Conservation (phyloP, 1,140 invertebrate genomes). For the Halyomorpha halys region DNA sequence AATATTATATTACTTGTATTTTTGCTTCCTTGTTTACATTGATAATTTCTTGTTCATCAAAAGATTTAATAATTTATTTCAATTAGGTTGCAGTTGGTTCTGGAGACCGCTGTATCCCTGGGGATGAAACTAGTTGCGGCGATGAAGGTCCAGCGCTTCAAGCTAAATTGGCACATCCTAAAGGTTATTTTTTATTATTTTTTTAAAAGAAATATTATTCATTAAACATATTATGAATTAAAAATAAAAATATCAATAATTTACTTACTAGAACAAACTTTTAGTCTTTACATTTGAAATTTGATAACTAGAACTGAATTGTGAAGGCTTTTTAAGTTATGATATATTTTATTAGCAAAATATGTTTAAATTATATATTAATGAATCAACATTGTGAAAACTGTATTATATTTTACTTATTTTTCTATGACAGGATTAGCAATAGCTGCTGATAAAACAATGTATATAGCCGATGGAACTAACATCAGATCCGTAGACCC, state of each 20-base stretch:
- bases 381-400: neutral
- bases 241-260: too few species aligned
- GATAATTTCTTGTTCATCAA: too few species aligned
- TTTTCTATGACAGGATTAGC: slow-evolving; percentile 53
- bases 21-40: too few species aligned
- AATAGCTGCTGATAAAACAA: slow-evolving; percentile 78
- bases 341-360: too few species aligned
- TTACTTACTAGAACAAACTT: too few species aligned
- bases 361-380: neutral
- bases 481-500: slow-evolving; percentile 86
- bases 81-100: slow-evolving; percentile 73
- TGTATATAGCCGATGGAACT: slow-evolving; percentile 90
- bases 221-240: too few species aligned
- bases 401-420: neutral
- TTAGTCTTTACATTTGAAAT: too few species aligned
- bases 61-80: neutral
- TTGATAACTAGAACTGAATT: too few species aligned
- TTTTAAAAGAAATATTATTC: too few species aligned
- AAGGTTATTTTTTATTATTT: slow-evolving; percentile 59
- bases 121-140: slow-evolving; percentile 80
- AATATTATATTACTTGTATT: slow-evolving; percentile 26
- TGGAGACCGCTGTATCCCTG: slow-evolving; percentile 91
- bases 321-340: too few species aligned
- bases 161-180: slow-evolving; percentile 89
- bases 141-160: slow-evolving; percentile 81